Base-by-base conservation (phyloP, 1,140 invertebrate species). In the Orchesella cincta region DNA sequence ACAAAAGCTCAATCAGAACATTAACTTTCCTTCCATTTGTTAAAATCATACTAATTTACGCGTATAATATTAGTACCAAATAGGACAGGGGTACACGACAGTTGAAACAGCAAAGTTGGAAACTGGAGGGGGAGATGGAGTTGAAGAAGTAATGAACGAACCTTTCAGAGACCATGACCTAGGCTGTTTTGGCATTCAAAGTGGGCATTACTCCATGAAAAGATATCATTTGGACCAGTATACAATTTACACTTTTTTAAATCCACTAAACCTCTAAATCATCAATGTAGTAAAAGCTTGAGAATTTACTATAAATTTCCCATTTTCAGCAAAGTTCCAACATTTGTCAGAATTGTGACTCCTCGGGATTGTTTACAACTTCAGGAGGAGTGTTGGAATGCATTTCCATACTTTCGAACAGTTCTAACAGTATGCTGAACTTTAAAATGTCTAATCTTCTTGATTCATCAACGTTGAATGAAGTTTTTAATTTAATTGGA, bases 351-450 rank as follows among this genome's bases (percentile, higher is more conserved):
- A 73, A 80, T 84, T 70, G 79, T 89, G 62, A 87, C 87, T 20
- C 88, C 88, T 1, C 86, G 86, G 82, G 88, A 87, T 34, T 84
- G 86, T 26, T 76, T 89, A 76, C 84, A 86, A 76, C 84, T 89
- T 77, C 85, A 87, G 76, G 88, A 89, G 82, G 83, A 87, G 78
- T 88, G 88, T 2, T 89, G 88, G 88, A 89, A 89, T 84, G 88
- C 88, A 1, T 89, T 88, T 82, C 88, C 88, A 14, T 89, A 88
- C 80, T 89, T 87, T 80, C 84, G 26, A 73, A 72, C 34, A 18
- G 35, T 76, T 64, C 31, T 76, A 36, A 23, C 74, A 29, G 75
- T 76, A 52, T 16, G 16, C 29, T 3, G 5, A 31, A 12, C n/a
- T 34, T 51, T n/a, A 29, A 67, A 46, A n/a, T 18, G 54, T 26